Conservation (phyloP, 2,888 invertebrate species). For the Drosophila paramelanica region DNA sequence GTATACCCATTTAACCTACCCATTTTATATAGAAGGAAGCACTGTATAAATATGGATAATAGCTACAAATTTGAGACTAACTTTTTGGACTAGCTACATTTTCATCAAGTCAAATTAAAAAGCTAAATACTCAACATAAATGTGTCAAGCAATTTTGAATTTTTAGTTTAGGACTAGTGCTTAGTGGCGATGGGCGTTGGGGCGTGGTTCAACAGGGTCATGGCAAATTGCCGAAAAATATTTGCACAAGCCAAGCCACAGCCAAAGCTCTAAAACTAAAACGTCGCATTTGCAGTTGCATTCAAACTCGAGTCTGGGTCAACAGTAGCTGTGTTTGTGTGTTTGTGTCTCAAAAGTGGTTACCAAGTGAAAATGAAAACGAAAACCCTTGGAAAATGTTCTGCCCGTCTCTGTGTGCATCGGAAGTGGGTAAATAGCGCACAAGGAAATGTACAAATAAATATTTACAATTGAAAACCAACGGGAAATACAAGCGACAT, state of each 20-base stretch:
- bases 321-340: conserved; percentile 35
- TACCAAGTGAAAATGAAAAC: conserved; percentile 72
- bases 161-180: not conserved
- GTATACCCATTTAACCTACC: too few relatives aligned
- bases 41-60: not conserved
- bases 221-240: conserved; percentile 63
- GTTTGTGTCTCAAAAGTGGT: conserved; percentile 40
- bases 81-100: conserved; percentile 29
- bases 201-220: conserved; percentile 15
- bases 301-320: conserved; percentile 63
- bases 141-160: conserved; percentile 22
- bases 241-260: conserved; percentile 41
- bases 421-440: conserved; percentile 73
- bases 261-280: conserved; percentile 61
- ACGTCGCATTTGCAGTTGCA: conserved; percentile 58
- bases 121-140: conserved; percentile 12
- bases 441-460: conserved; percentile 72
- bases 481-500: conserved; percentile 72
- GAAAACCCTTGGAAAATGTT: conserved; percentile 49
- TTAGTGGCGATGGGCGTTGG: not conserved
- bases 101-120: conserved; percentile 29
- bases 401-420: conserved; percentile 27
- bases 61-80: not conserved
- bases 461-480: conserved; percentile 77
- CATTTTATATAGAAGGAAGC: too few relatives aligned